phyloP scores from a whole-genome alignment of 2,888 invertebrate species.

The Osedax frankpressi region DNA sequence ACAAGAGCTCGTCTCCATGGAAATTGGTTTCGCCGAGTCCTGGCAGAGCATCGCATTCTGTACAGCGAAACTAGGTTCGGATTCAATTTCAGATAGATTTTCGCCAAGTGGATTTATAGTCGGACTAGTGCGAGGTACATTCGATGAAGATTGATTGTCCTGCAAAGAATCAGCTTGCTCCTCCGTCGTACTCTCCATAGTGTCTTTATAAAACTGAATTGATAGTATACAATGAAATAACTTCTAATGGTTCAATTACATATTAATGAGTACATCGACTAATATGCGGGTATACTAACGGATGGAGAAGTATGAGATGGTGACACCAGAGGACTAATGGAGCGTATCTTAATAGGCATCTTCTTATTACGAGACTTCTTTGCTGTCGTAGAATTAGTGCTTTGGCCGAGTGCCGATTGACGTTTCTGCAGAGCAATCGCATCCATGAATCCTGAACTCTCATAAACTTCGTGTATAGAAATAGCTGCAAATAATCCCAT shows the following conservation, averaged over 20 bases:
- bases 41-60: too few relatives aligned
- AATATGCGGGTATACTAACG: neutral
- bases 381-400: neutral
- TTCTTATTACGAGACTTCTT: neutral
- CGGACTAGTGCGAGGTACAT: too few relatives aligned
- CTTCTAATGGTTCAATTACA: neutral
- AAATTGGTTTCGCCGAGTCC: too few relatives aligned
- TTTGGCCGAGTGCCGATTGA: neutral
- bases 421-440: slow-evolving; percentile 51
- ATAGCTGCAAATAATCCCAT: neutral
- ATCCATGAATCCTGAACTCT: slow-evolving; percentile 86
- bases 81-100: too few relatives aligned
- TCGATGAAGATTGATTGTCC: too few relatives aligned
- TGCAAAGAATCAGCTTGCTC: too few relatives aligned
- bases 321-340: neutral
- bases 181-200: too few relatives aligned
- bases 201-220: neutral
- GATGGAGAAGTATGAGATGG: neutral
- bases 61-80: too few relatives aligned
- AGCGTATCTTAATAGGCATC: too few relatives aligned
- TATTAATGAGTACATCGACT: neutral
- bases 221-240: neutral
- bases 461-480: slow-evolving; percentile 52
- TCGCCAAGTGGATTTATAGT: too few relatives aligned
- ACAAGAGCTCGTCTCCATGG: too few relatives aligned